Percentiles rank a stretch among this genome's conserved stretches.
Evolutionary conservation across 2,113 vertebrate genomes (phyloP).

Genomic region (Poeciliopsis retropinna): DNA sequence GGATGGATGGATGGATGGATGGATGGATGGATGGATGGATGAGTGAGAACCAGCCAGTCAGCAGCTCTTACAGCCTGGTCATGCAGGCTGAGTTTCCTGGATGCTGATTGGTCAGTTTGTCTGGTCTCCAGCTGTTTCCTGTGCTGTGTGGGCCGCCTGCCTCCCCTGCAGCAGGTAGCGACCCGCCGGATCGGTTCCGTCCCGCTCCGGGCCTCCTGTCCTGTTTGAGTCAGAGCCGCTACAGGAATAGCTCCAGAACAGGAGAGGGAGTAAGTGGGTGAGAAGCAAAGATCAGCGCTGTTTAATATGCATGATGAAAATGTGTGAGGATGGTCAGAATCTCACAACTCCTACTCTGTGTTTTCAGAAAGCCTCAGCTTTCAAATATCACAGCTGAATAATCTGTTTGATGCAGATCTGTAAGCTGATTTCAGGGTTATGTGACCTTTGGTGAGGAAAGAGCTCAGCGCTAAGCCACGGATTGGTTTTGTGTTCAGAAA

Average conservation of each 20-base stretch:
- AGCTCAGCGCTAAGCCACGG: neutral
- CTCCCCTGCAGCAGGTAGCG: neutral
- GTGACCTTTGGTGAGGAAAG: neutral
- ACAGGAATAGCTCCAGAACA: conserved; percentile 70
- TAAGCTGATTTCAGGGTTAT: neutral
- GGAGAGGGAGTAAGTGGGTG: conserved; percentile 73
- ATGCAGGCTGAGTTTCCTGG: conserved; percentile 22
- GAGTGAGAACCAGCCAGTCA: no score
- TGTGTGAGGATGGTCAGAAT: conserved; percentile 50
- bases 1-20: no score
- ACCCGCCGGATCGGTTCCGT: neutral
- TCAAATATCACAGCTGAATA: conserved; percentile 14
- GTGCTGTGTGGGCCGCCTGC: conserved; percentile 36
- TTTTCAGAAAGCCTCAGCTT: conserved; percentile 15
- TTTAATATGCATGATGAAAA: conserved; percentile 69
- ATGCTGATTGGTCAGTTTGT: conserved; percentile 3
- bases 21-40: no score
- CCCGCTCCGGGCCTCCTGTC: conserved; percentile 18
- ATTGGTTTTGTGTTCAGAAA: neutral
- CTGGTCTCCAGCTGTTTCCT: conserved; percentile 23
- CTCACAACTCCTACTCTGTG: conserved; percentile 26
- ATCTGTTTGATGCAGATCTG: conserved; percentile 6
- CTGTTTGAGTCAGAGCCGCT: conserved; percentile 62
- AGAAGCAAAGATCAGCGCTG: conserved; percentile 62
- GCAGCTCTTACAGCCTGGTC: neutral